Evolutionary conservation across 2,888 invertebrate species (phyloP).

Genomic region (Adineta ricciae): DNA sequence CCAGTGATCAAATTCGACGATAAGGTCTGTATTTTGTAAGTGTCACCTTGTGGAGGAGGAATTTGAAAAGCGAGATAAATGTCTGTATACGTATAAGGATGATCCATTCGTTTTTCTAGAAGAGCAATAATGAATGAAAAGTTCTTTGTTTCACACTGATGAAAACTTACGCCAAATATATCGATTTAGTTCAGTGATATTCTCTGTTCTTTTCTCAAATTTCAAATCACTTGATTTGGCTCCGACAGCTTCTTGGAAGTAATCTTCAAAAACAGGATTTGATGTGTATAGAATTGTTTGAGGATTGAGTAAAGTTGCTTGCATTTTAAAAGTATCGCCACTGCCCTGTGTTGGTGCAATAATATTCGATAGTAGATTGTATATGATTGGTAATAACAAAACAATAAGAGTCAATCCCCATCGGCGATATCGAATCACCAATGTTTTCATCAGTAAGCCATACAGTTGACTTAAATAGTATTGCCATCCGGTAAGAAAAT

Average conservation of each 20-base stretch:
- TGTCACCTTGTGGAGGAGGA: not conserved
- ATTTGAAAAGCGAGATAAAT: not conserved
- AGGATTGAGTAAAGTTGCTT: not conserved
- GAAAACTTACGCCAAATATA: not conserved
- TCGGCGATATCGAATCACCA: not conserved
- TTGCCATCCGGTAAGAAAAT: not conserved
- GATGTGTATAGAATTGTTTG: not conserved
- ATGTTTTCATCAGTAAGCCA: not conserved
- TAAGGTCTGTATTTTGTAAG: not conserved
- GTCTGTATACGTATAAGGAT: not conserved
- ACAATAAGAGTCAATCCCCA: not conserved
- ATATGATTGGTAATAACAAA: not conserved
- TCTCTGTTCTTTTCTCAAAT: not conserved
- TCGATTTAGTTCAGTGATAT: not conserved
- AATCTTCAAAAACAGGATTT: not conserved
- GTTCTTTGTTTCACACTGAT: not conserved
- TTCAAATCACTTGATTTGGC: not conserved
- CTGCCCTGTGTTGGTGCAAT: not conserved
- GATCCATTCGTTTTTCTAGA: not conserved
- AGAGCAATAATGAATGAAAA: not conserved
- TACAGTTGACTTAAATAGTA: constrained; percentile 11
- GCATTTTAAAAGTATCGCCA: not conserved
- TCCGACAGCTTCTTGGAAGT: not conserved
- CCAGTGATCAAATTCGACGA: not conserved
- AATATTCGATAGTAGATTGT: not conserved